phyloP scores from a whole-genome alignment of 1,140 invertebrate species.

The Drosophila nasuta region DNA sequence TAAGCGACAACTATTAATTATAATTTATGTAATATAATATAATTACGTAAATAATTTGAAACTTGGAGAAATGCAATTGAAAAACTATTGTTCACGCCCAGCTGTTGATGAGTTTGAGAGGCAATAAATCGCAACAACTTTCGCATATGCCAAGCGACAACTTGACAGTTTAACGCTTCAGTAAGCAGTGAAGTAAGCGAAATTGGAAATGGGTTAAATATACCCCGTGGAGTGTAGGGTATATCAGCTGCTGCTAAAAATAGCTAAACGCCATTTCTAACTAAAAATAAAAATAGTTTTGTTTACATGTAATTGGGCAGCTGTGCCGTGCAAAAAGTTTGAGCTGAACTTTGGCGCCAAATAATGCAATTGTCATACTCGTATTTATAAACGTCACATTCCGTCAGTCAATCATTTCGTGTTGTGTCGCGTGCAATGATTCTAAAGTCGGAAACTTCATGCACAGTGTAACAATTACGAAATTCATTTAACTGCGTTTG shows the following conservation, averaged over 20 bases:
- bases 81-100: too few species aligned
- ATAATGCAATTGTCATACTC: slow-evolving; percentile 10
- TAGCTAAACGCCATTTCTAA: not conserved
- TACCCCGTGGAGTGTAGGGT: not conserved
- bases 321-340: slow-evolving; percentile 45
- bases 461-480: slow-evolving; percentile 20
- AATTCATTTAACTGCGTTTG: slow-evolving; percentile 20
- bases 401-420: slow-evolving; percentile 28
- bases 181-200: not conserved
- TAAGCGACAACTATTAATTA: too few species aligned
- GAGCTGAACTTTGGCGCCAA: slow-evolving; percentile 15
- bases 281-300: slow-evolving; percentile 51
- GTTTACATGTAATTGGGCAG: slow-evolving; percentile 63
- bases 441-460: slow-evolving; percentile 4
- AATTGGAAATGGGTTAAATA: not conserved
- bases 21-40: too few species aligned
- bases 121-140: slow-evolving; percentile 11
- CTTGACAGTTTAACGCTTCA: slow-evolving; percentile 50
- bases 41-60: too few species aligned
- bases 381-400: slow-evolving; percentile 35
- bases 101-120: slow-evolving; percentile 16
- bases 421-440: slow-evolving; percentile 49
- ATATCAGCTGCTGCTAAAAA: slow-evolving; percentile 9
- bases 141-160: slow-evolving; percentile 17
- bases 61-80: too few species aligned